phyloP scores from a whole-genome alignment of 2,113 vertebrate species.

The Malurus elegans region DNA sequence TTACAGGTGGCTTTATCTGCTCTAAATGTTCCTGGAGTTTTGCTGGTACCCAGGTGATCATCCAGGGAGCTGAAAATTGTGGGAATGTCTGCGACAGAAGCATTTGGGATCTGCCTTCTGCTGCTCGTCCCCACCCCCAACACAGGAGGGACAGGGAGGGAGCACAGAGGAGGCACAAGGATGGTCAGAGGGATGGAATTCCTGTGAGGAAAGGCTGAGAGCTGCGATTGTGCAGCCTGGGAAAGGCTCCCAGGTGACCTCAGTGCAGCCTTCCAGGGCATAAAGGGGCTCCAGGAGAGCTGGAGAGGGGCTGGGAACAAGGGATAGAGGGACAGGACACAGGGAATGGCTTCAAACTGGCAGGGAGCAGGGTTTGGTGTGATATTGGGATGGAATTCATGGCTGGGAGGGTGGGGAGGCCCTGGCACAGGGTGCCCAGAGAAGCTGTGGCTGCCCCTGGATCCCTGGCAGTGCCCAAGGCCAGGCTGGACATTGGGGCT shows the following conservation, averaged over 20 bases:
- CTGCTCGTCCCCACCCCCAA: neutral
- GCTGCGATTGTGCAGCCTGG: neutral
- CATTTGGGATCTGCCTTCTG: neutral
- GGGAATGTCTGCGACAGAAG: fast-evolving
- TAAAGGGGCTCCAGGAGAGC: neutral
- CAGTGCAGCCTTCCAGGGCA: neutral
- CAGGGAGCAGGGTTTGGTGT: neutral
- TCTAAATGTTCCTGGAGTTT: neutral
- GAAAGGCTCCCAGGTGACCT: neutral
- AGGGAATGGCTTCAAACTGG: neutral
- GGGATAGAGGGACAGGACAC: neutral
- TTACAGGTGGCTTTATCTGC: neutral
- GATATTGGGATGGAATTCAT: neutral
- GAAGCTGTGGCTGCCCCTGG: neutral
- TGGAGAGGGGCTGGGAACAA: neutral
- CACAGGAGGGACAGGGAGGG: neutral
- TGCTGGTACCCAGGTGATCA: fast-evolving
- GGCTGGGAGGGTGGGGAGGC: fast-evolving
- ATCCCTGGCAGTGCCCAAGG: neutral
- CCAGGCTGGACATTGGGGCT: neutral
- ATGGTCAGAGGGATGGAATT: neutral
- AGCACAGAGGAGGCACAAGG: neutral
- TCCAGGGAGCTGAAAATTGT: fast-evolving
- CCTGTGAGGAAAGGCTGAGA: neutral
- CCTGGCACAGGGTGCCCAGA: neutral